Base-by-base conservation (phyloP, 2,797 vertebrate species). In the Ctenopoma kingsleyae region DNA sequence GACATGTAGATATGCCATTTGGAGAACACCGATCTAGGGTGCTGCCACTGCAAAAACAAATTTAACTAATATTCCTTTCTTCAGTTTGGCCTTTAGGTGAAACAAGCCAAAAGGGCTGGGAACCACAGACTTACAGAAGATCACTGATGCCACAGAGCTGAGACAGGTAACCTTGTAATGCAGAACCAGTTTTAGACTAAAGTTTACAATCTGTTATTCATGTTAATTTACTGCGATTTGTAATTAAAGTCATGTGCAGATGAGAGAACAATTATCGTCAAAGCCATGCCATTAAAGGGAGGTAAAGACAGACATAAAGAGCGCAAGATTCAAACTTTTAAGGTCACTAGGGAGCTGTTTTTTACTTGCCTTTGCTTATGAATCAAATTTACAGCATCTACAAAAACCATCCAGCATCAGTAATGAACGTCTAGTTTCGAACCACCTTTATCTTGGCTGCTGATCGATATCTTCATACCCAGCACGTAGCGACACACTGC, bases 391-490 rank as follows among this genome's bases (percentile, higher is more conserved):
- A 77, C 5, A 48, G 52, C 38, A 59, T 55, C 23, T 54, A 36
- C 41, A 65, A 67, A 35, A 46, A 62, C 74, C 71, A 46, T 57
- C 40, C 62, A 32, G 70, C 36, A 65, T 62, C 52, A 61, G 11
- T 63, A 74, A 78, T 70, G 50, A 74, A 61, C 32, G 23, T 65
- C 47, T 40, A 59, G 59, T 23, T 72, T 56, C 32, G 72, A 62
- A 81, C 54, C 44, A 58, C 49, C 71, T 69, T 56, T 41, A 57
- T 76, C 62, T 59, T 51, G 61, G 49, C 67, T 54, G 49, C 17
- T 67, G 59, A 83, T 86, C 84, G 67, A 81, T 80, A 80, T 74
- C 44, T 58, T 56, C 48, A 58, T 68, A 30, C 58, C 53, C 43
- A 20, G 38, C 8, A 8, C 62, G 11, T 43, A 3, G 63, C 13